Conservation (phyloP, 2,888 invertebrate species). For the Drosophila niveifrons region DNA sequence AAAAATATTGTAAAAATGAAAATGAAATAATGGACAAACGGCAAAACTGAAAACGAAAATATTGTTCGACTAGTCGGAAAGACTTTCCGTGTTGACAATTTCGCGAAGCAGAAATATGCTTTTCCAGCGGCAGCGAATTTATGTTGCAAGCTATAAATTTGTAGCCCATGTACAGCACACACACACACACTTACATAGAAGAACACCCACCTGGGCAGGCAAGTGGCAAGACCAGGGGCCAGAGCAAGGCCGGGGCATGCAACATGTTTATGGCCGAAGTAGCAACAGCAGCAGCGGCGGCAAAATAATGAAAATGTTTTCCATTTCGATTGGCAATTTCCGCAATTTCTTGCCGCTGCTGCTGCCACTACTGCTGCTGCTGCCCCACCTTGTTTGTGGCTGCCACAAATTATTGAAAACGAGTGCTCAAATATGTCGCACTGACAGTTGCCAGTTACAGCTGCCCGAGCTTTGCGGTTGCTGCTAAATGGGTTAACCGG, state of each 20-base stretch:
- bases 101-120: slow-evolving; percentile 58
- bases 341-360: slow-evolving; percentile 74
- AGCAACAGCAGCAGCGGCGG: slow-evolving; percentile 25
- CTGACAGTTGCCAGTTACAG: slow-evolving; percentile 37
- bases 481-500: not conserved
- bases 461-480: slow-evolving; percentile 34
- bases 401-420: slow-evolving; percentile 70
- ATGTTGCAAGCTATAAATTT: slow-evolving; percentile 54
- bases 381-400: slow-evolving; percentile 31
- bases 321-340: slow-evolving; percentile 82
- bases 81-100: slow-evolving; percentile 69
- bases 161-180: slow-evolving; percentile 32
- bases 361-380: slow-evolving; percentile 18
- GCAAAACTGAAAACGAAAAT: slow-evolving; percentile 20
- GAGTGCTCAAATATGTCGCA: slow-evolving; percentile 68
- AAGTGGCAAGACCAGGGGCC: not conserved
- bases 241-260: slow-evolving; percentile 31
- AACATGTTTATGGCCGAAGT: slow-evolving; percentile 65
- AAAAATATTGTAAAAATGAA: slow-evolving; percentile 8
- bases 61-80: slow-evolving; percentile 34
- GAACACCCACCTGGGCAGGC: slow-evolving; percentile 65
- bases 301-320: slow-evolving; percentile 82
- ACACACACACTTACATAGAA: slow-evolving; percentile 13
- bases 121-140: slow-evolving; percentile 51
- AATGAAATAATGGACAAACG: not conserved